These are phyloP conservation scores for Parazoanthus darwini DNA, from an alignment of 92 coral and sea anemone genomes.

Conservation along the genomic window DNA sequence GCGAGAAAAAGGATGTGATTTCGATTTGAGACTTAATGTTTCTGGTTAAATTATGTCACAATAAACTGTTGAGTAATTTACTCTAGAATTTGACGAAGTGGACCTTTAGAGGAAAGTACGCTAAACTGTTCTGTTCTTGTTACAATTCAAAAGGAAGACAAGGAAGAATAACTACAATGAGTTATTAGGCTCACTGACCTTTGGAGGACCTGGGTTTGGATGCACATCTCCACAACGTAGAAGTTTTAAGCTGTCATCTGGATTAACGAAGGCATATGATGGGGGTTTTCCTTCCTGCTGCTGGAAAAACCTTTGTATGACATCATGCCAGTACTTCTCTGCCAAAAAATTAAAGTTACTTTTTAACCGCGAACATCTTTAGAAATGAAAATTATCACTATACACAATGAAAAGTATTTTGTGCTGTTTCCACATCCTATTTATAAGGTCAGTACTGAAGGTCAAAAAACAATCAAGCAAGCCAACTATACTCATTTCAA, in stretches of 20 bases:
- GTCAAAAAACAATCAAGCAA: too few relatives aligned
- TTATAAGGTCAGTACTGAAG: too few relatives aligned
- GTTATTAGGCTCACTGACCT: not conserved
- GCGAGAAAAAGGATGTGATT: not conserved
- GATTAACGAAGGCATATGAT: not conserved
- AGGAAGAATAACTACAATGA: not conserved
- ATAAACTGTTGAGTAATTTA: not conserved
- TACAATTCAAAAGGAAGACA: not conserved
- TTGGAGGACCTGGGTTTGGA: conserved; percentile 21
- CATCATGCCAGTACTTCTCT: conserved; percentile 18
- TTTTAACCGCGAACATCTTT: not conserved
- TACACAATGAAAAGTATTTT: not conserved
- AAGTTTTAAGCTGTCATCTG: conserved; percentile 18
- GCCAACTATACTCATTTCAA: too few relatives aligned
- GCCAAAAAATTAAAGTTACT: not conserved
- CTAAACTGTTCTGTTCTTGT: not conserved
- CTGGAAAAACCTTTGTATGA: conserved; percentile 11
- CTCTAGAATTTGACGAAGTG: not conserved
- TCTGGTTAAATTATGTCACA: not conserved
- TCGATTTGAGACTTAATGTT: not conserved
- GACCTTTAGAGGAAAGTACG: too few relatives aligned
- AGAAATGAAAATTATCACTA: not conserved
- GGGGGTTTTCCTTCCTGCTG: conserved; percentile 12
- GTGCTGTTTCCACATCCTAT: not conserved
- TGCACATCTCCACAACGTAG: conserved; percentile 26